Conservation (phyloP, 2,113 vertebrate genomes). For the Crocuta crocuta region DNA sequence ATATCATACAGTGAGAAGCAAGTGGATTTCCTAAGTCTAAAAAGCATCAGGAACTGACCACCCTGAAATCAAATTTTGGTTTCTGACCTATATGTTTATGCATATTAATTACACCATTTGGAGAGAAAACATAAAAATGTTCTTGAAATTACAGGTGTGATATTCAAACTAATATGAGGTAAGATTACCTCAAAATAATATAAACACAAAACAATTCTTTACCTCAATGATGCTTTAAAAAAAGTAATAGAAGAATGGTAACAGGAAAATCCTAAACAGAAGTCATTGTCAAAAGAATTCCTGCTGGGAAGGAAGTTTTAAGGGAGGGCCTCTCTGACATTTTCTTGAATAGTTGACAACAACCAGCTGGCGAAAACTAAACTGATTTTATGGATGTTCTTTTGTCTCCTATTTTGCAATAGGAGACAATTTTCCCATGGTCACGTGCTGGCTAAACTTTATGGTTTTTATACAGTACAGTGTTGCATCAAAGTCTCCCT, state of each 20-base stretch:
- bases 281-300: slow-evolving; percentile 82
- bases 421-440: slow-evolving; percentile 60
- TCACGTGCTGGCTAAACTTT: background rate
- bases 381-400: slow-evolving; percentile 54
- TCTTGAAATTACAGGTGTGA: background rate
- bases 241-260: background rate
- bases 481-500: background rate
- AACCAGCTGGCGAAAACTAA: slow-evolving; percentile 49
- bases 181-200: slow-evolving; percentile 27
- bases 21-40: slow-evolving; percentile 1
- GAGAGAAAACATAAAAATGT: background rate
- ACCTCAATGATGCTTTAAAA: background rate
- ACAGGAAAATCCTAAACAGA: slow-evolving; percentile 82
- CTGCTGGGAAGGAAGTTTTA: slow-evolving; percentile 85
- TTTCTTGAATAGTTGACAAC: slow-evolving; percentile 69
- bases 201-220: slow-evolving; percentile 40
- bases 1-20: background rate
- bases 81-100: background rate
- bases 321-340: slow-evolving; percentile 69
- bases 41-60: slow-evolving; percentile 3
- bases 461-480: background rate
- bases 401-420: slow-evolving; percentile 65
- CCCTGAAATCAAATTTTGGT: background rate
- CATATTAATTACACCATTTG: background rate
- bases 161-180: background rate